Conservation (phyloP, 1,140 invertebrate species). For the Procambarus clarkii region DNA sequence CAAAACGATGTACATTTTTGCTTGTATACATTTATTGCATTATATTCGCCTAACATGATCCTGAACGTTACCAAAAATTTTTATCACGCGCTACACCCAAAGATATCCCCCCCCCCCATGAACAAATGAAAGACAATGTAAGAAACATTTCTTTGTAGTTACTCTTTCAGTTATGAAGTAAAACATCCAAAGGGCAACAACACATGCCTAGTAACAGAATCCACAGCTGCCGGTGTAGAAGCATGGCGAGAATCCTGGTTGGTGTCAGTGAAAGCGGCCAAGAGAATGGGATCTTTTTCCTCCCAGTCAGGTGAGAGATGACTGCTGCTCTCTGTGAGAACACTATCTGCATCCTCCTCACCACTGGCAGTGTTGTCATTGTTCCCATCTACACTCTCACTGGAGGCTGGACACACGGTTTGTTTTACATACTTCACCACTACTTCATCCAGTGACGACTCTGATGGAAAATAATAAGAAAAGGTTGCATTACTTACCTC, state of each 20-base stretch:
- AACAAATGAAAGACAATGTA: no score
- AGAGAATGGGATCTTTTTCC: neutral
- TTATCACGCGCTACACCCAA: no score
- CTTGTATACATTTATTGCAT: no score
- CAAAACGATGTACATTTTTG: no score
- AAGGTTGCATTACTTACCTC: no score
- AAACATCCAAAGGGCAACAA: neutral
- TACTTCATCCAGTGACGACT: slow-evolving; percentile 13
- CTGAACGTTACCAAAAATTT: no score
- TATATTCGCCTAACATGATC: no score
- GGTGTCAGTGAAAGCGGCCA: slow-evolving; percentile 26
- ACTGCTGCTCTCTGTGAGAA: neutral
- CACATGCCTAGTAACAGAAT: neutral
- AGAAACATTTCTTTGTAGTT: no score
- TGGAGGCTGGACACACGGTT: neutral
- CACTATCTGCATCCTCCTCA: slow-evolving; percentile 1
- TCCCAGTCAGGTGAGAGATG: neutral
- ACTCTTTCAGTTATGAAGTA: no score
- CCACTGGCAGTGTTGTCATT: neutral
- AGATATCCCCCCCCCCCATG: no score
- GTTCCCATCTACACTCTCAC: neutral
- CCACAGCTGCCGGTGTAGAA: neutral
- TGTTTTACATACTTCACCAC: slow-evolving; percentile 1
- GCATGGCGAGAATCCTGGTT: neutral
- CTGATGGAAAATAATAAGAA: neutral